phyloP scores from a whole-genome alignment of 2,797 vertebrate species.

The Etheostoma perlongum region DNA sequence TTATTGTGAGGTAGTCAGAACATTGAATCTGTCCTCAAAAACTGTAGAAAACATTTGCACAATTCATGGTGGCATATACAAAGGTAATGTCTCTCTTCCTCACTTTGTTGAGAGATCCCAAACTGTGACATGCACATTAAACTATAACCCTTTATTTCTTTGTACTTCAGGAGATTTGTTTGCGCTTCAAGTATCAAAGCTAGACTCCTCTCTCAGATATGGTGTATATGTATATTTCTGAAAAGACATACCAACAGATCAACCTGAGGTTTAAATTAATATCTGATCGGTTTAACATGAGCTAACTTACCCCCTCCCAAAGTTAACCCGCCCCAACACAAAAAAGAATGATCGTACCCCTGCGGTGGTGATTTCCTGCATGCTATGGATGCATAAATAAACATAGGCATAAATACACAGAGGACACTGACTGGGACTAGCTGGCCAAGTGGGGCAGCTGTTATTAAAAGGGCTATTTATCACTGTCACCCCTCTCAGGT shows the following conservation, averaged over 20 bases:
- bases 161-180: background rate
- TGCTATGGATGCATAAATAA: slow-evolving; percentile 90
- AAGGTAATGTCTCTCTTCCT: slow-evolving; percentile 5
- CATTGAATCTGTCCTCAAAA: background rate
- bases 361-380: slow-evolving; percentile 87
- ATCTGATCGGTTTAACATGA: slow-evolving; percentile 55
- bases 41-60: slow-evolving; percentile 3
- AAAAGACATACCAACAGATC: slow-evolving; percentile 53
- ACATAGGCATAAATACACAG: slow-evolving; percentile 90
- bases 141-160: slow-evolving; percentile 5
- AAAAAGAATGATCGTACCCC: slow-evolving; percentile 86
- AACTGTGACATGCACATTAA: slow-evolving; percentile 4
- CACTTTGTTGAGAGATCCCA: background rate
- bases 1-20: slow-evolving; percentile 9
- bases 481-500: slow-evolving; percentile 88
- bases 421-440: slow-evolving; percentile 87
- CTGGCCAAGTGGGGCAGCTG: slow-evolving; percentile 90
- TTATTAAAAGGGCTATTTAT: slow-evolving; percentile 93
- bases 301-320: slow-evolving; percentile 61
- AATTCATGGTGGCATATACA: slow-evolving; percentile 13
- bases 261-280: slow-evolving; percentile 59
- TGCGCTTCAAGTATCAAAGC: background rate
- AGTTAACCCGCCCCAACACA: slow-evolving; percentile 66
- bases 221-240: slow-evolving; percentile 25
- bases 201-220: slow-evolving; percentile 7